phyloP scores from a whole-genome alignment of 1,140 invertebrate genomes.

The Halesus radiatus region DNA sequence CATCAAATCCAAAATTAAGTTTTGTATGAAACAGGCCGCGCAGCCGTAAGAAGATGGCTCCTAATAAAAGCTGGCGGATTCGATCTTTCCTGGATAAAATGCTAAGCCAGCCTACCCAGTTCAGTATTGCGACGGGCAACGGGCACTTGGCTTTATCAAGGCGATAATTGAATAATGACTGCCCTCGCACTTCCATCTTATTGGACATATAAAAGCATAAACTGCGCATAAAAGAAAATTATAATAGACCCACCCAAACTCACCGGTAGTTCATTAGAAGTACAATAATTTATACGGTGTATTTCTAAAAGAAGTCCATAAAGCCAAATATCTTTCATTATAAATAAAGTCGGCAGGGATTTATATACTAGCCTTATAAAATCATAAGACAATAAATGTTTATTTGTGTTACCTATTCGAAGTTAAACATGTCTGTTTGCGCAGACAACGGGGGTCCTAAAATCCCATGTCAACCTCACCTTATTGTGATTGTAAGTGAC shows the following conservation, averaged over 20 bases:
- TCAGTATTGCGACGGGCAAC: no score
- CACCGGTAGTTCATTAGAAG: slow-evolving; percentile 40
- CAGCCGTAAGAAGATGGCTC: no score
- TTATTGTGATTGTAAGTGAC: not conserved
- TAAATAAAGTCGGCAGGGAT: slow-evolving; percentile 49
- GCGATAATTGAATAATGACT: slow-evolving; percentile 44
- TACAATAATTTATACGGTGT: slow-evolving; percentile 54
- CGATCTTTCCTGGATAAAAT: no score
- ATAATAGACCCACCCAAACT: slow-evolving; percentile 39
- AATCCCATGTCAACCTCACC: slow-evolving; percentile 36
- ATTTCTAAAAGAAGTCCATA: slow-evolving; percentile 56
- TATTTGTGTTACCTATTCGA: slow-evolving; percentile 58
- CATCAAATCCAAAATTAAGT: no score
- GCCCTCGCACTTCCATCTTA: slow-evolving; percentile 28
- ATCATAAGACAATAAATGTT: slow-evolving; percentile 58
- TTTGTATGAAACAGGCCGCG: no score
- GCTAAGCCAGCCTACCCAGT: no score
- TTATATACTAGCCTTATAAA: slow-evolving; percentile 57
- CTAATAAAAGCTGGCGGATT: no score
- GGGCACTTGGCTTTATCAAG: slow-evolving; percentile 13
- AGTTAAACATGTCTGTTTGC: slow-evolving; percentile 54
- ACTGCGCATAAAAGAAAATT: slow-evolving; percentile 38
- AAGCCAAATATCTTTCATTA: slow-evolving; percentile 50
- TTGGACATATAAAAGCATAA: slow-evolving; percentile 50
- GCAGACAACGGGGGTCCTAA: slow-evolving; percentile 40